phyloP scores from a whole-genome alignment of 2,888 invertebrate species.

The Zaprionus lineosus region DNA sequence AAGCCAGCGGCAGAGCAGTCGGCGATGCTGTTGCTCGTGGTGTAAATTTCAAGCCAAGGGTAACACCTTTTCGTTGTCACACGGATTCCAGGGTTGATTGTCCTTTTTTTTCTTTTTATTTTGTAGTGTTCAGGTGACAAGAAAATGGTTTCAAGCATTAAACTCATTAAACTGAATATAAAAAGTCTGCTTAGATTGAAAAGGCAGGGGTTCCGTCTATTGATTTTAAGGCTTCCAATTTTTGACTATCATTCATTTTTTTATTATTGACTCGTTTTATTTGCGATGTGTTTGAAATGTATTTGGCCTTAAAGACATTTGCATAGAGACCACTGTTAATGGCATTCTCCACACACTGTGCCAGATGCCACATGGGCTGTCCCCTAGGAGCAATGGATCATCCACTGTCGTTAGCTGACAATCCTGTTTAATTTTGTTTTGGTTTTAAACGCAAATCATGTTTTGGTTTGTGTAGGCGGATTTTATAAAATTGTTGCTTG shows the following conservation, averaged over 20 bases:
- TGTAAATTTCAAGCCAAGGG: slow-evolving; percentile 63
- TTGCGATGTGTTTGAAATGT: slow-evolving; percentile 2
- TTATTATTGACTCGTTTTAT: slow-evolving; percentile 2
- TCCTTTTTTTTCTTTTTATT: slow-evolving; percentile 16
- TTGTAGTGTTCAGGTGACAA: background rate
- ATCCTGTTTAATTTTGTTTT: slow-evolving; percentile 20
- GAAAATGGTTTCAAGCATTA: background rate
- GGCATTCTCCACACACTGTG: slow-evolving; percentile 29
- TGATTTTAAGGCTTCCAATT: no score
- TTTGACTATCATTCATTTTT: no score
- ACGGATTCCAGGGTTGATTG: slow-evolving; percentile 42
- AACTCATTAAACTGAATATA: slow-evolving; percentile 22
- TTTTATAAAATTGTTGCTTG: no score
- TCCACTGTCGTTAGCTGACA: slow-evolving; percentile 37
- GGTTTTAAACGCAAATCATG: slow-evolving; percentile 45
- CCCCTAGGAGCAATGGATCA: slow-evolving; percentile 30
- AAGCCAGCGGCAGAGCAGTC: slow-evolving; percentile 32
- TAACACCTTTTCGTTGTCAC: slow-evolving; percentile 71
- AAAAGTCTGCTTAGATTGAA: no score
- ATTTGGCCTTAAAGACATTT: slow-evolving; percentile 29
- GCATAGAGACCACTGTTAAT: slow-evolving; percentile 49
- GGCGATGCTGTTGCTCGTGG: slow-evolving; percentile 26
- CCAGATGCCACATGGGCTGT: slow-evolving; percentile 44
- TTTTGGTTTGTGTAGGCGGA: slow-evolving; percentile 26
- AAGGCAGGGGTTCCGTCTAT: no score